These are phyloP conservation scores for Lasioglossum oenotherae DNA, from an alignment of 2,888 invertebrate species.

Conservation along the genomic window DNA sequence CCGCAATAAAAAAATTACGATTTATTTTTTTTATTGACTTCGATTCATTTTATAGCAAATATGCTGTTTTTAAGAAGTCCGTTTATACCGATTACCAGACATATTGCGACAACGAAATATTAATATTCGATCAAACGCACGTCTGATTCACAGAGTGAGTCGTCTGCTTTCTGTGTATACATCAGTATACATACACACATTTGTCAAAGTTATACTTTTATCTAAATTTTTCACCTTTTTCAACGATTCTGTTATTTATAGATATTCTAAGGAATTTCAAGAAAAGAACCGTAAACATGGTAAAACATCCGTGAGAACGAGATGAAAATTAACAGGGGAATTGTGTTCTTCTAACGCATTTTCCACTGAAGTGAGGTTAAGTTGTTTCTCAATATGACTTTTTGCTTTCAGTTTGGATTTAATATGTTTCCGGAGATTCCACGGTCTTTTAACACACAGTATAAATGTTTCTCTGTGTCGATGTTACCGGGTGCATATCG, in stretches of 20 bases:
- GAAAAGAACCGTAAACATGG: conserved; percentile 54
- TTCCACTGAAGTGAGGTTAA: conserved; percentile 59
- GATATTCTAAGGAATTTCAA: conserved; percentile 18
- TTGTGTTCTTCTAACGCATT: conserved; percentile 12
- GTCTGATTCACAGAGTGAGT: conserved; percentile 12
- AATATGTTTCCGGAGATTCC: conserved; percentile 95
- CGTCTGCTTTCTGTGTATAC: conserved; percentile 18
- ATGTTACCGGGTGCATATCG: conserved; percentile 98
- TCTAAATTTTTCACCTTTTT: conserved; percentile 39
- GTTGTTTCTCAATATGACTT: conserved; percentile 68
- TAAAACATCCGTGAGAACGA: conserved; percentile 39
- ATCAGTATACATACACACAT: not conserved
- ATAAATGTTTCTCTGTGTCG: conserved; percentile 96
- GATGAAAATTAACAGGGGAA: conserved; percentile 12
- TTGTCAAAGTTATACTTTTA: conserved; percentile 23
- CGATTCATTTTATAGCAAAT: not conserved
- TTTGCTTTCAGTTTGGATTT: conserved; percentile 91
- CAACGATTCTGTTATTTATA: conserved; percentile 6
- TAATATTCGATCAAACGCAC: not conserved
- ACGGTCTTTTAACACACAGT: conserved; percentile 92
- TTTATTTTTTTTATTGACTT: not conserved
- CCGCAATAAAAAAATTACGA: conserved; percentile 6
- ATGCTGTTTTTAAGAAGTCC: not conserved
- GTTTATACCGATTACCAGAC: not conserved
- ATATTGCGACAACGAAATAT: not conserved